phyloP scores from a whole-genome alignment of 2,888 invertebrate species.

The Deilephila porcellus region DNA sequence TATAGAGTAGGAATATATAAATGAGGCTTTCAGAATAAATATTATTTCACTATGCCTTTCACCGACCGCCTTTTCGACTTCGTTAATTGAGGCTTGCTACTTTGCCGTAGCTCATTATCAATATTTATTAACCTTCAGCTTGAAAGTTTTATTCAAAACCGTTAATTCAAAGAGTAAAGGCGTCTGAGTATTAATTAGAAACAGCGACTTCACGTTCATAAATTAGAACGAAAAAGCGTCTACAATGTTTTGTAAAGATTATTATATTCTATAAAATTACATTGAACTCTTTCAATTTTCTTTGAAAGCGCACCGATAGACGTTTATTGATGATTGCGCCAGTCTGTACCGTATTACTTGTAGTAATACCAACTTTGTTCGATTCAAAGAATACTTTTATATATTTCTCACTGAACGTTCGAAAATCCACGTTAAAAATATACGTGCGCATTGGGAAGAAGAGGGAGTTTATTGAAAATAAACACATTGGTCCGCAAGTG shows the following conservation, averaged over 20 bases:
- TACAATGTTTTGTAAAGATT: slow-evolving; percentile 39
- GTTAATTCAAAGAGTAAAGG: slow-evolving; percentile 20
- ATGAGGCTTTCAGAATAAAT: background rate
- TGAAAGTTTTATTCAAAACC: slow-evolving; percentile 18
- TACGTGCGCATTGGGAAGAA: slow-evolving; percentile 30
- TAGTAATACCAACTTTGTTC: slow-evolving; percentile 34
- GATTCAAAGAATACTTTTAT: slow-evolving; percentile 37
- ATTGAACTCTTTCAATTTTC: slow-evolving; percentile 45
- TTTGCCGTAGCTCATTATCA: slow-evolving; percentile 21
- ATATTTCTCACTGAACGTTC: slow-evolving; percentile 31
- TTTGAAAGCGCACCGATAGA: slow-evolving; percentile 42
- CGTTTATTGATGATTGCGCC: slow-evolving; percentile 47
- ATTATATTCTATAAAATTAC: slow-evolving; percentile 42
- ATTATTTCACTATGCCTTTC: background rate
- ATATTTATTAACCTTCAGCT: slow-evolving; percentile 21
- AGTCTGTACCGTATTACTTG: slow-evolving; percentile 29
- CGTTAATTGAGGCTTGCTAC: slow-evolving; percentile 11
- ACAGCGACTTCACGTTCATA: slow-evolving; percentile 1
- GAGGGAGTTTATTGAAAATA: slow-evolving; percentile 37
- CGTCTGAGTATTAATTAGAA: slow-evolving; percentile 12
- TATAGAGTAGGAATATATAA: background rate
- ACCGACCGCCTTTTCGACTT: background rate
- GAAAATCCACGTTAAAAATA: slow-evolving; percentile 34
- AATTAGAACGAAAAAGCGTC: slow-evolving; percentile 18
- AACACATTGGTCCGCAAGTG: slow-evolving; percentile 35